phyloP scores from a whole-genome alignment of 2,888 invertebrate species.

The Neuroscelio doddi region DNA sequence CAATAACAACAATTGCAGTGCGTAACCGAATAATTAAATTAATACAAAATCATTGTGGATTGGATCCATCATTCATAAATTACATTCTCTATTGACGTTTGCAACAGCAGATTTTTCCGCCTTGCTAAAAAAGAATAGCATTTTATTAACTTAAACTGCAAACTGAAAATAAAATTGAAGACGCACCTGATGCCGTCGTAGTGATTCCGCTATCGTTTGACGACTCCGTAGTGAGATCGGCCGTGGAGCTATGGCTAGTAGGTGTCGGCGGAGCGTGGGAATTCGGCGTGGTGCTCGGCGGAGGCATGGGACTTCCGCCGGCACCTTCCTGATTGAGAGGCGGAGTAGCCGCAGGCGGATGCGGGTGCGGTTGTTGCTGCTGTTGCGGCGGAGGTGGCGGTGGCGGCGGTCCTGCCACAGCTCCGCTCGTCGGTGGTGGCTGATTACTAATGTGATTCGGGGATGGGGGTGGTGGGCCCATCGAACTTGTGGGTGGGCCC shows the following conservation, averaged over 20 bases:
- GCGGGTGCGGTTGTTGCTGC: slow-evolving; percentile 58
- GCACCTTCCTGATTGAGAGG: slow-evolving; percentile 66
- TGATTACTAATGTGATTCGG: slow-evolving; percentile 73
- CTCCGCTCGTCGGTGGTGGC: slow-evolving; percentile 44
- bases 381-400: slow-evolving; percentile 61
- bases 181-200: slow-evolving; percentile 76
- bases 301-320: slow-evolving; percentile 72
- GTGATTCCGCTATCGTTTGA: slow-evolving; percentile 76
- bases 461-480: slow-evolving; percentile 77
- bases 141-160: neutral
- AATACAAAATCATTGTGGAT: no score
- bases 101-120: no score
- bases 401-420: slow-evolving; percentile 29
- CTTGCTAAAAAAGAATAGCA: no score
- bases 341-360: slow-evolving; percentile 65
- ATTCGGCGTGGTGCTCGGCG: slow-evolving; percentile 75
- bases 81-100: no score
- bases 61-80: no score
- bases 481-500: slow-evolving; percentile 77
- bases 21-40: no score
- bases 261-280: slow-evolving; percentile 68
- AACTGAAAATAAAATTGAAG: neutral
- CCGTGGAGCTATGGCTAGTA: slow-evolving; percentile 62
- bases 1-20: no score
- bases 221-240: slow-evolving; percentile 66